Conservation (phyloP, 30 jellyfish, hydroid and myxozoan genomes). For the Catostylus mosaicus region DNA sequence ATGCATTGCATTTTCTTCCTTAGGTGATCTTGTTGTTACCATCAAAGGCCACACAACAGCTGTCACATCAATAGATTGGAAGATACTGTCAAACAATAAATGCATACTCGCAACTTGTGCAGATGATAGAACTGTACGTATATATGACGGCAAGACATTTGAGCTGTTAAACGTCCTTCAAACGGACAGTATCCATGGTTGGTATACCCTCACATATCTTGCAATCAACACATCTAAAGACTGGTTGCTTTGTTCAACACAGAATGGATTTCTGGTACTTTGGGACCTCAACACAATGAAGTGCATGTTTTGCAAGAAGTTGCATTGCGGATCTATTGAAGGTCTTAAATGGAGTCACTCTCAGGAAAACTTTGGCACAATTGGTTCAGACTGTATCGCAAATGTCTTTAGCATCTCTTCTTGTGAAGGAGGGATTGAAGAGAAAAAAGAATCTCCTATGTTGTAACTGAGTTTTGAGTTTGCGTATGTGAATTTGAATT, state of each 20-base stretch:
- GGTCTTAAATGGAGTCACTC: constrained; percentile 70
- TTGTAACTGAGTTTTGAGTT: no score
- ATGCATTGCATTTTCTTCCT: neutral
- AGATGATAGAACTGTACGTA: constrained; percentile 92
- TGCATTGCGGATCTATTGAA: constrained; percentile 96
- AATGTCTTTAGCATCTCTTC: constrained; percentile 16
- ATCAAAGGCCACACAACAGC: constrained; percentile 93
- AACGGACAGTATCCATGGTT: constrained; percentile 79
- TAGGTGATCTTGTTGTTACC: constrained; percentile 60
- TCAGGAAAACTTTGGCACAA: constrained; percentile 43
- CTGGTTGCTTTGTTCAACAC: constrained; percentile 75
- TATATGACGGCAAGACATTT: constrained; percentile 76
- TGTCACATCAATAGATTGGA: constrained; percentile 95
- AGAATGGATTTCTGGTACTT: constrained; percentile 83
- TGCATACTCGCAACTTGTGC: constrained; percentile 89
- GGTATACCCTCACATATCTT: constrained; percentile 90
- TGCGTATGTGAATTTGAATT: no score
- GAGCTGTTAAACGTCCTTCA: constrained; percentile 38
- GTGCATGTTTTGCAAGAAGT: constrained; percentile 33
- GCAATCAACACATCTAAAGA: constrained; percentile 61
- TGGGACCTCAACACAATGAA: constrained; percentile 67
- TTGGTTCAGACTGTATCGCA: constrained; percentile 92
- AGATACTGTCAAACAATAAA: constrained; percentile 18
- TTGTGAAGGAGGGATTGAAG: no score
- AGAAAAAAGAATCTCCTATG: no score